phyloP scores from a whole-genome alignment of 2,113 vertebrate species.

The Phrynosoma blainvillii region DNA sequence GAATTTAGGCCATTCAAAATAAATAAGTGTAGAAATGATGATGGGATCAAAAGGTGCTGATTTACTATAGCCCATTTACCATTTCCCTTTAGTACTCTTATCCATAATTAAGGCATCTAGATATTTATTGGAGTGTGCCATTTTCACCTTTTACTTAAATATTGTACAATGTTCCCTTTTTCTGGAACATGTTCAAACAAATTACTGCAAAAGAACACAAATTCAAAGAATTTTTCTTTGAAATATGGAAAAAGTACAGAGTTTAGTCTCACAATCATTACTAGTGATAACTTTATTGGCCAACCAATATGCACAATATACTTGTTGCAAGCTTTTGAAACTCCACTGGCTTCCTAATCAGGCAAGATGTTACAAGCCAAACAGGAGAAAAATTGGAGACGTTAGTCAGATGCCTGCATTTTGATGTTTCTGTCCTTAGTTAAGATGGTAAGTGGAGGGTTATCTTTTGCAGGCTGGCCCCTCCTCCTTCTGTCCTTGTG shows the following conservation, averaged over 20 bases:
- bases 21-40: background rate
- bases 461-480: no score
- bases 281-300: no score
- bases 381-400: no score
- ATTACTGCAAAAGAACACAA: slow-evolving; percentile 13
- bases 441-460: no score
- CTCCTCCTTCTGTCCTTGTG: no score
- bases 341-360: no score
- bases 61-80: background rate
- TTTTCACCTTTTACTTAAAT: background rate
- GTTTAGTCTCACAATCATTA: background rate
- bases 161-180: background rate
- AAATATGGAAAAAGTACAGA: background rate
- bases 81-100: slow-evolving; percentile 11
- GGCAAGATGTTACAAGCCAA: no score
- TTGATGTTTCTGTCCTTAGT: no score
- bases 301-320: no score
- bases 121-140: background rate
- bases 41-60: background rate
- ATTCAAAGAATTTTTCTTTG: slow-evolving; percentile 16
- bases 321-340: no score
- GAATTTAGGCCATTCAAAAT: no score
- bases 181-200: slow-evolving; percentile 19
- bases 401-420: no score
- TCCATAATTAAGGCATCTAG: background rate